Percentiles rank a stretch among this genome's conserved stretches.
These are phyloP conservation scores for Spilogale gracilis DNA, from an alignment of 2,113 vertebrate genomes.

Conservation along the genomic window DNA sequence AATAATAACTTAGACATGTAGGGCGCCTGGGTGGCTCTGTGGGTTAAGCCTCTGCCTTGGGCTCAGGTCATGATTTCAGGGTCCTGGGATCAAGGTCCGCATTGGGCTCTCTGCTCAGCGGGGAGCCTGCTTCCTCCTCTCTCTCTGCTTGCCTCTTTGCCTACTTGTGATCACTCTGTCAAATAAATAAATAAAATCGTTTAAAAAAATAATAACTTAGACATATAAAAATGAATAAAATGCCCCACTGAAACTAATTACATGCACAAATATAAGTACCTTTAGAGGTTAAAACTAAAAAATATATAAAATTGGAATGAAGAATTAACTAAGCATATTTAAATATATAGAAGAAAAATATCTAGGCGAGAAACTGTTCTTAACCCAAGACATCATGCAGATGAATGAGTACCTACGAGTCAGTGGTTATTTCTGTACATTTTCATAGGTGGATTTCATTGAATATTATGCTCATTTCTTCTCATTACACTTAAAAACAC, in stretches of 20 bases:
- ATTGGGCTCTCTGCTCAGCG: too few relatives aligned
- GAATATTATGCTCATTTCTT: not conserved
- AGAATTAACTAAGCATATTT: not conserved
- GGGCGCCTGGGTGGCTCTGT: too few relatives aligned
- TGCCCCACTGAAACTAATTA: not conserved
- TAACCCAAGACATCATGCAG: not conserved
- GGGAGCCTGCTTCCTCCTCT: too few relatives aligned
- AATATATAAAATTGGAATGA: not conserved
- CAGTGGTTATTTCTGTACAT: constrained; percentile 20
- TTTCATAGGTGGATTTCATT: not conserved
- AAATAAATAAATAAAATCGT: too few relatives aligned
- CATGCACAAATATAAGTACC: not conserved
- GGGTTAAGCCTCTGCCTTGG: too few relatives aligned
- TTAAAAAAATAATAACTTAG: not conserved
- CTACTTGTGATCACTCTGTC: too few relatives aligned
- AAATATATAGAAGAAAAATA: constrained; percentile 7
- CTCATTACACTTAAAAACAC: not conserved
- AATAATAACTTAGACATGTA: not conserved
- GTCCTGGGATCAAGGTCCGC: too few relatives aligned
- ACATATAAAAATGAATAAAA: constrained; percentile 34
- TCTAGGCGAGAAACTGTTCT: not conserved
- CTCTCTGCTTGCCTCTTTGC: too few relatives aligned
- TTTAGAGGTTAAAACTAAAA: constrained; percentile 37
- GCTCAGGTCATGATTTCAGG: too few relatives aligned
- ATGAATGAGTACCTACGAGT: not conserved